A percentile compares a stretch with the other conserved stretches of the same genome.
These are phyloP conservation scores for Psittacus erithacus DNA, from an alignment of 2,113 vertebrate species.

Conservation along the genomic window DNA sequence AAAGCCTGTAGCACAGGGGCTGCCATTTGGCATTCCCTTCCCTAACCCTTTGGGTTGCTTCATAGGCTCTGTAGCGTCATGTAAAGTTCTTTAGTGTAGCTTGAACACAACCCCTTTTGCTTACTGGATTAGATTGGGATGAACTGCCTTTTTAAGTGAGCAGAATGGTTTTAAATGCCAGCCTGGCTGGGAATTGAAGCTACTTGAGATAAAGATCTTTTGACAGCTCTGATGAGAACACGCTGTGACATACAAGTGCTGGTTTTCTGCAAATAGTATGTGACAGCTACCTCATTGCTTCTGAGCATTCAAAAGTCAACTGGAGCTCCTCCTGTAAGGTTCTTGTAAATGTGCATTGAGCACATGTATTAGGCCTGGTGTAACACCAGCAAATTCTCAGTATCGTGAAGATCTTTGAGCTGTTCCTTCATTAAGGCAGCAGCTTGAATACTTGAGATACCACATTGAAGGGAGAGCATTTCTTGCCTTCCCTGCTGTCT, in stretches of 20 bases:
- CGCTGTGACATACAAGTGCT: not conserved
- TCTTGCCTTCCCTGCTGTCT: not conserved
- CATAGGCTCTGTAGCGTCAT: not conserved
- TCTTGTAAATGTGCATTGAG: not conserved
- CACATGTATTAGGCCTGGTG: fast-evolving
- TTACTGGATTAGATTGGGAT: not conserved
- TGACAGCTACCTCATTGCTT: not conserved
- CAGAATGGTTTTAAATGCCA: not conserved
- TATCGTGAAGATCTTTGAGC: not conserved
- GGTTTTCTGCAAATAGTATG: not conserved
- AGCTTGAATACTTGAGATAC: not conserved
- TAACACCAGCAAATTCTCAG: not conserved
- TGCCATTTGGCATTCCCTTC: not conserved
- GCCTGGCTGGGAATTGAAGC: not conserved
- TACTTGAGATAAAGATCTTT: not conserved
- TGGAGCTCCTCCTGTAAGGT: not conserved
- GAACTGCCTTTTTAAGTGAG: not conserved
- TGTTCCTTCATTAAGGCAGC: not conserved
- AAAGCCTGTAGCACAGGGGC: not conserved
- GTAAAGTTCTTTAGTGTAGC: not conserved
- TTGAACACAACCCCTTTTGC: not conserved
- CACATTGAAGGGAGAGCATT: fast-evolving
- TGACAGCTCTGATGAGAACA: not conserved
- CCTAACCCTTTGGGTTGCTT: not conserved
- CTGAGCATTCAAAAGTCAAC: not conserved